Base-by-base conservation (phyloP, 2,888 invertebrate genomes). In the Abscondita cerata region DNA sequence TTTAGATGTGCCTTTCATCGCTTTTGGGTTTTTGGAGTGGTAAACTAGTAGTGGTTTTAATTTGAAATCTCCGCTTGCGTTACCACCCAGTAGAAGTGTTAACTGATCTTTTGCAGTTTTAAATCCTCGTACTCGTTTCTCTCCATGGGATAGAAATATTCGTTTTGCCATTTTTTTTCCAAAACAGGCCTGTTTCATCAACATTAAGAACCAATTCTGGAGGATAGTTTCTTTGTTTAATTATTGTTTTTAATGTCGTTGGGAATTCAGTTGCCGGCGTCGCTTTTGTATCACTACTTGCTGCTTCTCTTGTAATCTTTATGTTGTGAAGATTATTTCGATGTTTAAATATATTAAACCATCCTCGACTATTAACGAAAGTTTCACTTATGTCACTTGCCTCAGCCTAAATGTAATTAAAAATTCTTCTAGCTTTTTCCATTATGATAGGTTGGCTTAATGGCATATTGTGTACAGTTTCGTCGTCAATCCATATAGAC, bases 41-140 rank as follows among this genome's bases (percentile, higher is more conserved):
- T 38, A 52, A 4, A 52, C 38, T 4, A 52, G 38, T 12, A 52
- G 16, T 13, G 38, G 38, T 16, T 52, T 52, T 12, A 36, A n/a
- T 34, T 52, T 52, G 2, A 38, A 36, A 38, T 52, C 52, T 1
- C 52, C 52, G 1, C n/a, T 18, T n/a, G 52, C 52, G 12, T 52
- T 52, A 2, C 11, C 16, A 6, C 52, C 19, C 9, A 52, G 18
- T n/a, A 52, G 13, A 2, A 52, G 8, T 3, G 38, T 40, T 12
- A 36, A 19, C 4, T 20, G 16, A 15, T 52, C 52, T 8, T 38
- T 52, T 9, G 20, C 15, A 5, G 6, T 19, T 19, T 52, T 36
- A 15, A 18, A 19, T 1, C 19, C 46, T 12, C 16, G 18, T 5
- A 12, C 18, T 11, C n/a, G 4, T 16, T 3, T 34, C 18, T 33